A percentile compares a stretch with the other conserved stretches of the same genome.
These are phyloP conservation scores for Parnassius glacialis DNA, from an alignment of 2,888 invertebrate species.

Conservation along the genomic window DNA sequence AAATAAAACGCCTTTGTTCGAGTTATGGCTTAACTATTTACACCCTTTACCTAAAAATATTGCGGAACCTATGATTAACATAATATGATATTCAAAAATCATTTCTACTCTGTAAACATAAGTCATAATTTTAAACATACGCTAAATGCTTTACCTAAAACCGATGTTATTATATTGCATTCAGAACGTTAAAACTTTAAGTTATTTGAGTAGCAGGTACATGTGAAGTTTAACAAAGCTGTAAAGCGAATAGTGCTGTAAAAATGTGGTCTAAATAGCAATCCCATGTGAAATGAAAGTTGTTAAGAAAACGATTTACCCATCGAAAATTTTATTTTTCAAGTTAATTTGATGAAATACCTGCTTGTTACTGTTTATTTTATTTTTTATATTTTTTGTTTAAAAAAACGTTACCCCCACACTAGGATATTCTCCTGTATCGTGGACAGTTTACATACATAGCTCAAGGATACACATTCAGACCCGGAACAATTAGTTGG, in stretches of 20 bases:
- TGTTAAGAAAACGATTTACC: too few species aligned
- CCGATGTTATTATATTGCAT: conserved; percentile 9
- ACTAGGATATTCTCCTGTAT: too few species aligned
- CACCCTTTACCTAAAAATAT: conserved; percentile 18
- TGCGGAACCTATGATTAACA: conserved; percentile 3
- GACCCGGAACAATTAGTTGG: too few species aligned
- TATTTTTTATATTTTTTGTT: too few species aligned
- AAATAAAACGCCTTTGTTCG: not conserved
- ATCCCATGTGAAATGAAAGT: conserved; percentile 9
- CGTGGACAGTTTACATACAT: too few species aligned
- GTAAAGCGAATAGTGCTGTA: conserved; percentile 8
- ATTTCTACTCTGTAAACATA: not conserved
- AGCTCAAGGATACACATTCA: too few species aligned
- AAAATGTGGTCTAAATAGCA: conserved; percentile 16
- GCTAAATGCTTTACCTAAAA: conserved; percentile 2
- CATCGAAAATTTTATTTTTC: too few species aligned
- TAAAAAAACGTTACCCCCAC: too few species aligned
- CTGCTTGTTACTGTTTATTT: too few species aligned
- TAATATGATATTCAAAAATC: not conserved
- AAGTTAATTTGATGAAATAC: too few species aligned
- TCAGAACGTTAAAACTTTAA: not conserved
- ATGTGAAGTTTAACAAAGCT: conserved; percentile 20
- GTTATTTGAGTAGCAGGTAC: conserved; percentile 19
- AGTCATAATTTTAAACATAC: not conserved
- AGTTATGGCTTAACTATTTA: conserved; percentile 9